Conservation (phyloP, 2,888 invertebrate species). For the Pantelozetes paolii region DNA sequence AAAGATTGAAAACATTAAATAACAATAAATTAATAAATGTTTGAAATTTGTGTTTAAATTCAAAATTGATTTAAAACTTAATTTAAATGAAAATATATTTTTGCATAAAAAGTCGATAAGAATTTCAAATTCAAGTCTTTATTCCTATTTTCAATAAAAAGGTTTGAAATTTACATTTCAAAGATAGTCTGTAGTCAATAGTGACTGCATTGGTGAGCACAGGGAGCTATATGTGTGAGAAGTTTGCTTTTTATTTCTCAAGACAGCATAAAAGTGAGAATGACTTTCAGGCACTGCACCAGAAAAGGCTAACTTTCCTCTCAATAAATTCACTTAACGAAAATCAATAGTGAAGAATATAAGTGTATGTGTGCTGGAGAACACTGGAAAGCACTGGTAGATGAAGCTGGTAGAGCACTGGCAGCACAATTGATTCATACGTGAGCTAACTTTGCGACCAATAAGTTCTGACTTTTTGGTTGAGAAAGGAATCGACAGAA, state of each 20-base stretch:
- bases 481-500: neutral
- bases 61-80: neutral
- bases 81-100: neutral
- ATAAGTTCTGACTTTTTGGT: neutral
- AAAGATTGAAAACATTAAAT: neutral
- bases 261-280: slow-evolving; percentile 30
- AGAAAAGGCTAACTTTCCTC: slow-evolving; percentile 30
- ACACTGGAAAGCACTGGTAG: neutral
- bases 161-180: slow-evolving; percentile 23
- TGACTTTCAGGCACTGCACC: neutral
- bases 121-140: neutral
- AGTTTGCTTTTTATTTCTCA: slow-evolving; percentile 2
- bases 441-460: slow-evolving; percentile 15
- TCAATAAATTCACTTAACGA: slow-evolving; percentile 36
- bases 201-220: neutral
- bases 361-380: neutral
- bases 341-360: slow-evolving; percentile 34
- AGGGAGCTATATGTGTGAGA: neutral
- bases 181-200: slow-evolving; percentile 8
- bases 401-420: neutral
- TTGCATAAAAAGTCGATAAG: neutral
- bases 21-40: neutral
- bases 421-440: slow-evolving; percentile 16
- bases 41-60: neutral
- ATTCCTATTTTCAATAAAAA: neutral